Evolutionary conservation across 1,140 invertebrate species (phyloP).

Genomic region (Brachionus plicatilis): DNA sequence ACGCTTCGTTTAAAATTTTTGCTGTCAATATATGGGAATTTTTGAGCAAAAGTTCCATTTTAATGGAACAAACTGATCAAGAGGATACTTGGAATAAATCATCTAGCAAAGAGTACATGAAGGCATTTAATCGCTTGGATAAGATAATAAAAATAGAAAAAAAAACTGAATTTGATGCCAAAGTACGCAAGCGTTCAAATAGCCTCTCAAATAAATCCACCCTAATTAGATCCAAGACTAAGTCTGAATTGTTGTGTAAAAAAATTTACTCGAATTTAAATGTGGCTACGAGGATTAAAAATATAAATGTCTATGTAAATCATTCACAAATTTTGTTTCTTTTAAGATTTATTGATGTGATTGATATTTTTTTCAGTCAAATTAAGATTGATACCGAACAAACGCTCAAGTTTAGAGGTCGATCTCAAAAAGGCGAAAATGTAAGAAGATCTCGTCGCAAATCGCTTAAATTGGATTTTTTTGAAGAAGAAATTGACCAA

Average conservation of each 20-base stretch:
- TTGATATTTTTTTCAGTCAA: slow-evolving; percentile 7
- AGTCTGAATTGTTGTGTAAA: neutral
- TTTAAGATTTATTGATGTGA: neutral
- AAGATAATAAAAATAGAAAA: slow-evolving; percentile 2
- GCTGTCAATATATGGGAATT: slow-evolving; percentile 22
- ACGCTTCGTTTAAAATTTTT: neutral
- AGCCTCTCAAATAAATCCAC: neutral
- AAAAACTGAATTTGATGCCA: neutral
- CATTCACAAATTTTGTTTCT: slow-evolving; percentile 35
- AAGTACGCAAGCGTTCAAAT: neutral
- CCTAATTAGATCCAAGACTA: neutral
- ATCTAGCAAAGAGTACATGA: neutral
- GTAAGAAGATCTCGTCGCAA: neutral
- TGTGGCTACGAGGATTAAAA: neutral
- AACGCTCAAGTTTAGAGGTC: neutral
- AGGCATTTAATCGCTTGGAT: neutral
- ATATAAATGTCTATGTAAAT: neutral
- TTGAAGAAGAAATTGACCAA: neutral
- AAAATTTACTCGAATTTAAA: slow-evolving; percentile 35
- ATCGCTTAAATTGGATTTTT: neutral
- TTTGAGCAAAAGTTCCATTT: neutral
- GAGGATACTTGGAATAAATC: neutral
- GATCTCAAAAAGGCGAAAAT: neutral
- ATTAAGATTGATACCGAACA: slow-evolving; percentile 34
- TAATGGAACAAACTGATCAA: neutral